phyloP scores from a whole-genome alignment of 2,113 vertebrate species.

The Salvator merianae region DNA sequence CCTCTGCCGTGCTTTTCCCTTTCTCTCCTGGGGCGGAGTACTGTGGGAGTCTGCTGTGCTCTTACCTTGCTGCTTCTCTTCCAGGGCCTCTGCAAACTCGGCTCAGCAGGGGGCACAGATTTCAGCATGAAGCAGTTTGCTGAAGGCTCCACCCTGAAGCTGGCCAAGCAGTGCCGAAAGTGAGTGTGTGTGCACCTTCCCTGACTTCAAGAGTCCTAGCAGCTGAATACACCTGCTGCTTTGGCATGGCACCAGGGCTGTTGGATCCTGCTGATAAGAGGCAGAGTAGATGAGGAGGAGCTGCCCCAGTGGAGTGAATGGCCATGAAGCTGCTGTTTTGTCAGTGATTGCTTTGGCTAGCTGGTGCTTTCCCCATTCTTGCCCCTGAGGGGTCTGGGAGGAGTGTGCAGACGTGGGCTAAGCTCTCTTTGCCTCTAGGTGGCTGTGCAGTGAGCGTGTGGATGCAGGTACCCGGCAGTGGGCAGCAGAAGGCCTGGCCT shows the following conservation, averaged over 20 bases:
- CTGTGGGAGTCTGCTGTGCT: rapidly evolving
- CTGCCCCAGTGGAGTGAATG: not conserved
- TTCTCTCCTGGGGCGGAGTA: not conserved
- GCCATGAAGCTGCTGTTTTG: too few relatives aligned
- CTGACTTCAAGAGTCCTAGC: rapidly evolving
- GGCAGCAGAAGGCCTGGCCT: conserved; percentile 96
- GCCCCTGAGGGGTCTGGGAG: not conserved
- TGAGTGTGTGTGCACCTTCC: conserved; percentile 65
- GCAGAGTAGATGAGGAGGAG: too few relatives aligned
- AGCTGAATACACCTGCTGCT: too few relatives aligned
- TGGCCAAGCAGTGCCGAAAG: conserved; percentile 98
- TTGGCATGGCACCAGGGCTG: too few relatives aligned
- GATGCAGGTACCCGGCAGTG: conserved; percentile 86
- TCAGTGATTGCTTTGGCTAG: too few relatives aligned
- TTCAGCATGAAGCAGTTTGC: conserved; percentile 99
- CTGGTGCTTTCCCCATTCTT: not conserved
- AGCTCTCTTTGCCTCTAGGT: conserved; percentile 68
- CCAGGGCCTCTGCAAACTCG: conserved; percentile 96
- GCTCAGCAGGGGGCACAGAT: conserved; percentile 94
- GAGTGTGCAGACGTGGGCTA: rapidly evolving
- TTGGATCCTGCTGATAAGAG: rapidly evolving
- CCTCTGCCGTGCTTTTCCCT: not conserved
- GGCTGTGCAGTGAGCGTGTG: conserved; percentile 91
- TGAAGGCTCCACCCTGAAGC: conserved; percentile 92
- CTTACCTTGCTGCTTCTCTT: not conserved